Evolutionary conservation across 2,888 invertebrate genomes (phyloP).

Genomic region (Actias luna): DNA sequence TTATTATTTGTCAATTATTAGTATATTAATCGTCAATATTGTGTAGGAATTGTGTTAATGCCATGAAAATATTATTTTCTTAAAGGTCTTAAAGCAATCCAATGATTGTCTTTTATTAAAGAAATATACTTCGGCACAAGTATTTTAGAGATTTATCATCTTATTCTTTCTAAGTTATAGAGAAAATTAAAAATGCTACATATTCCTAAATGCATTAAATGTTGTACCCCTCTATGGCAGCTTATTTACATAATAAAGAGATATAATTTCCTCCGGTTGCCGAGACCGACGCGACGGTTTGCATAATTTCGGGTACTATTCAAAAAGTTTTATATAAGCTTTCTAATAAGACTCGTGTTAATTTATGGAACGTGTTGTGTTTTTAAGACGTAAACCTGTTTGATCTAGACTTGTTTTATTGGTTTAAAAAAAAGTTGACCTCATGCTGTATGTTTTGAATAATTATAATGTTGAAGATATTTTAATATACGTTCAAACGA

Average conservation of each 20-base stretch:
- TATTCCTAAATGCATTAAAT: constrained; percentile 53
- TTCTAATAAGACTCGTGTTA: constrained; percentile 33
- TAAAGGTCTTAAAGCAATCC: not conserved
- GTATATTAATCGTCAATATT: too few species aligned
- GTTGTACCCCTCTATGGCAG: constrained; percentile 41
- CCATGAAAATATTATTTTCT: too few species aligned
- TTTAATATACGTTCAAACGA: not conserved
- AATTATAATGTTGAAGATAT: not conserved
- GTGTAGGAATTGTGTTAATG: not conserved
- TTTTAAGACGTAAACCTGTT: constrained; percentile 15
- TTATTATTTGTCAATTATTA: too few species aligned
- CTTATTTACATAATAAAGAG: constrained; percentile 55
- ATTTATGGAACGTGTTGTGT: constrained; percentile 24
- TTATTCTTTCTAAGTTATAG: not conserved
- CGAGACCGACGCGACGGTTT: constrained; percentile 31
- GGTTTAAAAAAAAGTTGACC: not conserved
- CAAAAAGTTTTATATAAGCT: constrained; percentile 26
- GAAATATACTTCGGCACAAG: not conserved
- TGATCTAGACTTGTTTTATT: constrained; percentile 14
- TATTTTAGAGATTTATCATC: not conserved
- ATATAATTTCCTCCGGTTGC: constrained; percentile 36
- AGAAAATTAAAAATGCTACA: constrained; percentile 41
- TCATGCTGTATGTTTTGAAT: not conserved
- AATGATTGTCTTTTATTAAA: not conserved
- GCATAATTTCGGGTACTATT: constrained; percentile 37